Evolutionary conservation across 2,888 invertebrate species (phyloP).

Genomic region (Epicampocera succincta): DNA sequence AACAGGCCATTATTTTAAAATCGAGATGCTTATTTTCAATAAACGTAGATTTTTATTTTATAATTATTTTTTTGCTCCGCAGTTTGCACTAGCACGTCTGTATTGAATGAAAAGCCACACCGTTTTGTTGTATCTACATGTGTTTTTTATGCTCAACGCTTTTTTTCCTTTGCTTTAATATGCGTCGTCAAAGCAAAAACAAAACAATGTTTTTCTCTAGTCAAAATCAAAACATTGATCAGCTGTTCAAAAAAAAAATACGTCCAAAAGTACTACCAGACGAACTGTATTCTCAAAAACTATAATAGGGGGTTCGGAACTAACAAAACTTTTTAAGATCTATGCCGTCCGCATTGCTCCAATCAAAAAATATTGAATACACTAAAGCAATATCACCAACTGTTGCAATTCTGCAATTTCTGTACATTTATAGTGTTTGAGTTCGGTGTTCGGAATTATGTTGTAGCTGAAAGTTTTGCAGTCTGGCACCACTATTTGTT

Average conservation of each 20-base stretch:
- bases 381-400: too few species aligned
- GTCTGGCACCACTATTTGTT: slow-evolving; percentile 35
- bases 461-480: too few species aligned
- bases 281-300: not conserved
- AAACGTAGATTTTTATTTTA: not conserved
- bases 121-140: slow-evolving; percentile 58
- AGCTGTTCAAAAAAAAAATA: slow-evolving; percentile 22
- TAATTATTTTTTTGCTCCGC: not conserved
- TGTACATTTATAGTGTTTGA: too few species aligned
- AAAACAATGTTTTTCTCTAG: not conserved
- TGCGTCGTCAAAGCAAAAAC: slow-evolving; percentile 22
- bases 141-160: slow-evolving; percentile 28
- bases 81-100: not conserved
- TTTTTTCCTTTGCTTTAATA: not conserved
- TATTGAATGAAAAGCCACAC: slow-evolving; percentile 42
- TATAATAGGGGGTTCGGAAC: not conserved
- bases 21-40: not conserved
- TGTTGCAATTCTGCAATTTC: too few species aligned
- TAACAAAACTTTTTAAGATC: too few species aligned
- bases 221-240: slow-evolving; percentile 36
- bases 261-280: not conserved
- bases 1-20: slow-evolving; percentile 29
- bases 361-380: too few species aligned
- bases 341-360: too few species aligned
- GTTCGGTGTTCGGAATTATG: too few species aligned